A percentile compares a stretch with the other conserved stretches of the same genome.
These are phyloP conservation scores for Mamestra configurata DNA, from an alignment of 1,140 invertebrate species.

Conservation along the genomic window DNA sequence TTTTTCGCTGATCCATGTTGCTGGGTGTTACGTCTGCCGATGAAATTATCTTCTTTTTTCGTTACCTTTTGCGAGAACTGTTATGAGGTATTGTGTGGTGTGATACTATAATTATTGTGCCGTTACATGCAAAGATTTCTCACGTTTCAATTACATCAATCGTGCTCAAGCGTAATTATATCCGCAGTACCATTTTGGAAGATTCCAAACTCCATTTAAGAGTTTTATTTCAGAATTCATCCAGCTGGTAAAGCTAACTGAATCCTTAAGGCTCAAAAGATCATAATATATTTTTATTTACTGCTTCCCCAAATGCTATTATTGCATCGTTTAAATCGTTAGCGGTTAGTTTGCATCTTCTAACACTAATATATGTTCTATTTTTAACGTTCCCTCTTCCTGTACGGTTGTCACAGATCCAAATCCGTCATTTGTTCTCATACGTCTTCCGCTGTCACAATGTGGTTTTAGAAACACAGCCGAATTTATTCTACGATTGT, in stretches of 20 bases:
- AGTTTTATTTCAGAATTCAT: not conserved
- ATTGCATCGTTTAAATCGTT: slow-evolving; percentile 39
- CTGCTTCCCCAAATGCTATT: slow-evolving; percentile 34
- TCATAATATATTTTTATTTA: slow-evolving; percentile 3
- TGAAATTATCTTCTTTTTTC: slow-evolving; percentile 30
- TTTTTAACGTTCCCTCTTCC: slow-evolving; percentile 47
- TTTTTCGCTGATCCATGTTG: slow-evolving; percentile 38
- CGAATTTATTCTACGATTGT: slow-evolving; percentile 17
- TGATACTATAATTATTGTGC: slow-evolving; percentile 7
- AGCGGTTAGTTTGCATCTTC: slow-evolving; percentile 35
- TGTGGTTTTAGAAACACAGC: slow-evolving; percentile 12
- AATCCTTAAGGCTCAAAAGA: slow-evolving; percentile 22
- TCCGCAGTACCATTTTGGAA: not conserved
- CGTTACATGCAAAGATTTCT: slow-evolving; percentile 11
- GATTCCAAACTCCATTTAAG: not conserved
- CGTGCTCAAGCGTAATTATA: not conserved
- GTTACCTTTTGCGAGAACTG: slow-evolving; percentile 5
- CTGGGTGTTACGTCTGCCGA: slow-evolving; percentile 29
- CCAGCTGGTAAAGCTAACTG: not conserved
- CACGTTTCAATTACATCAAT: not conserved
- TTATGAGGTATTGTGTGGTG: slow-evolving; percentile 10
- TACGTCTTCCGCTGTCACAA: slow-evolving; percentile 35
- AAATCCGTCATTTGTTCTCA: slow-evolving; percentile 50
- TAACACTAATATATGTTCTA: slow-evolving; percentile 41
- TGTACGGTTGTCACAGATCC: slow-evolving; percentile 49